phyloP scores from a whole-genome alignment of 2,113 vertebrate species.

The Australoheros scitulus region DNA sequence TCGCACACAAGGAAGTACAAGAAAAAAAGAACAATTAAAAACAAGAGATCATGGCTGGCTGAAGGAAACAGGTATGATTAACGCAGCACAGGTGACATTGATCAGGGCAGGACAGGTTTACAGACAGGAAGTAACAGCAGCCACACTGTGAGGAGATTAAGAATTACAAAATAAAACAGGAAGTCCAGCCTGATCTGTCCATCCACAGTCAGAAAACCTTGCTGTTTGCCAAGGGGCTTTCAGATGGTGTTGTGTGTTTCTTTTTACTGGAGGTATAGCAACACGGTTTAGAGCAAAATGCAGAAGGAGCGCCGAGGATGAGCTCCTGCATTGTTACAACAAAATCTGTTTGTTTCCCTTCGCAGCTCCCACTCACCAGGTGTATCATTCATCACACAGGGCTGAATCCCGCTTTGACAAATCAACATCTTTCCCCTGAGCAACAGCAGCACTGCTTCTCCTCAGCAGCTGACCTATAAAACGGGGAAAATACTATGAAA shows the following conservation, averaged over 20 bases:
- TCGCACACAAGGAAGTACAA: no score
- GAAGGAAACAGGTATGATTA: no score
- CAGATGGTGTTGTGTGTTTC: no score
- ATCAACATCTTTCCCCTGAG: constrained; percentile 15
- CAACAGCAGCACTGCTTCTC: background rate
- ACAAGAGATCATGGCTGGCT: no score
- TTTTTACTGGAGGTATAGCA: no score
- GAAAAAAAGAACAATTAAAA: no score
- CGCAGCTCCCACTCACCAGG: constrained; percentile 7
- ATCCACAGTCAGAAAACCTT: no score
- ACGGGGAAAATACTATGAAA: background rate
- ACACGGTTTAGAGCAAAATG: background rate
- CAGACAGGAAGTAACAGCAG: background rate
- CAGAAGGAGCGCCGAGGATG: background rate
- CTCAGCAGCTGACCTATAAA: background rate
- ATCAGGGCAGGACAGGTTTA: no score
- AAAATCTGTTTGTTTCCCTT: constrained; percentile 1
- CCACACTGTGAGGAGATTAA: background rate
- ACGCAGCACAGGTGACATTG: no score
- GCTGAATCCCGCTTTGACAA: background rate
- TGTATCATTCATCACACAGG: background rate
- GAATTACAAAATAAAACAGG: background rate
- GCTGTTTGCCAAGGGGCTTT: no score
- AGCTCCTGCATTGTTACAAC: constrained; percentile 7
- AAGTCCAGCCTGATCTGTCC: background rate